Percentiles rank a stretch among this genome's conserved stretches.
Evolutionary conservation across 1,140 invertebrate species (phyloP).

Genomic region (Drosophila orena): DNA sequence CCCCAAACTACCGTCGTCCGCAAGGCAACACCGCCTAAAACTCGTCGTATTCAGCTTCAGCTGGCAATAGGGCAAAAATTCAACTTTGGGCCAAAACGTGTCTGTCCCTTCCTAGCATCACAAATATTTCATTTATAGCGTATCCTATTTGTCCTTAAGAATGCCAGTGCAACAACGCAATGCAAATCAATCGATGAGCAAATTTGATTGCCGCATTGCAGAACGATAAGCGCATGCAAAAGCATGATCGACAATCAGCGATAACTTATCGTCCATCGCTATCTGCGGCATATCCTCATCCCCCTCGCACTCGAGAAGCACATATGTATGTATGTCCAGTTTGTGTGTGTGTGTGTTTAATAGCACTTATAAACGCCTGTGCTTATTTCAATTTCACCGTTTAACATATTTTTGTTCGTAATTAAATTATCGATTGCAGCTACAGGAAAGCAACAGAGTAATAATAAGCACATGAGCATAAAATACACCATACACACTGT

Average conservation of each 20-base stretch:
- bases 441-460: constrained; percentile 51
- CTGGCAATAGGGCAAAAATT: background rate
- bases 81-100: background rate
- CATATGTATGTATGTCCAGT: no score
- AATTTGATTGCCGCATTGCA: constrained; percentile 5
- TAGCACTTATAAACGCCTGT: constrained; percentile 3
- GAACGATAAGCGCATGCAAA: constrained; percentile 1
- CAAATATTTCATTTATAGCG: background rate
- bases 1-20: constrained; percentile 15
- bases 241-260: constrained; percentile 7
- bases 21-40: background rate
- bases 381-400: constrained; percentile 43
- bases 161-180: background rate
- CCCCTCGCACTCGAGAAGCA: background rate
- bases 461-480: constrained; percentile 57
- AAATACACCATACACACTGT: constrained; percentile 22
- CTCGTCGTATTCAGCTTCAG: background rate
- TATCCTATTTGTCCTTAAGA: background rate
- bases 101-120: background rate
- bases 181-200: constrained; percentile 3
- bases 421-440: constrained; percentile 72
- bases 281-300: background rate
- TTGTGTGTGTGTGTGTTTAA: background rate
- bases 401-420: constrained; percentile 50
- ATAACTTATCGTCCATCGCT: constrained; percentile 25